Conservation (phyloP, 2,797 vertebrate genomes). For the Gymnoscopelus braueri region DNA sequence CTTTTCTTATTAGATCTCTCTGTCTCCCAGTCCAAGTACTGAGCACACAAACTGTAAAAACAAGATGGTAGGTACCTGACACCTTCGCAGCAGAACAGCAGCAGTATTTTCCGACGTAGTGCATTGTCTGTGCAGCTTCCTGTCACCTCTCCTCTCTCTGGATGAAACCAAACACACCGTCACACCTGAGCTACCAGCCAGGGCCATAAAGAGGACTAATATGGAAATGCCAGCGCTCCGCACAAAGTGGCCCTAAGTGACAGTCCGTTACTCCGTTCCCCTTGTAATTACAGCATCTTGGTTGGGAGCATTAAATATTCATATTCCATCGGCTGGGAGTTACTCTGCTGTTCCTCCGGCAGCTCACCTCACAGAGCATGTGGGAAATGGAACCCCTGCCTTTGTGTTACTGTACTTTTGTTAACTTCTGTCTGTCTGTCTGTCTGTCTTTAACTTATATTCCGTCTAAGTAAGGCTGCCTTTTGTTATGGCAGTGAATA, state of each 20-base stretch:
- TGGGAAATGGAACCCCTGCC: neutral
- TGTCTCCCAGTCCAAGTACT: conserved; percentile 19
- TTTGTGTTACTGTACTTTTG: conserved; percentile 27
- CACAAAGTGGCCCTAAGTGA: conserved; percentile 67
- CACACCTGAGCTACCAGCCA: conserved; percentile 68
- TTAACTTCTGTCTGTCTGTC: conserved; percentile 19
- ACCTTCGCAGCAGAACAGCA: conserved; percentile 28
- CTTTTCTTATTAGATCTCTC: conserved; percentile 34
- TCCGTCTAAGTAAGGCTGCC: too few relatives aligned
- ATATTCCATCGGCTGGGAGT: conserved; percentile 63
- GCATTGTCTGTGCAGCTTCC: conserved; percentile 39
- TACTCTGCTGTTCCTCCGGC: conserved; percentile 47
- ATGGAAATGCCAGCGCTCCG: conserved; percentile 62
- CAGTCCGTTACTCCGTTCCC: conserved; percentile 66
- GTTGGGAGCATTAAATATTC: conserved; percentile 77
- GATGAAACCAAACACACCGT: conserved; percentile 59
- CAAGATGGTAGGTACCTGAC: conserved; percentile 28
- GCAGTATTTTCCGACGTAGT: conserved; percentile 5
- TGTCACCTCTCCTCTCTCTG: conserved; percentile 40
- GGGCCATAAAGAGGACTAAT: conserved; percentile 61
- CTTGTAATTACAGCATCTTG: conserved; percentile 78
- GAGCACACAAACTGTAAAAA: conserved; percentile 20
- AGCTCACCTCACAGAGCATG: conserved; percentile 43
- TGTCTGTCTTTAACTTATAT: too few relatives aligned
- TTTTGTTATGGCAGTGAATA: too few relatives aligned